Percentiles rank a stretch among this genome's conserved stretches.
These are phyloP conservation scores for Gambusia yucatana DNA, from an alignment of 2,797 vertebrate genomes.

Conservation along the genomic window DNA sequence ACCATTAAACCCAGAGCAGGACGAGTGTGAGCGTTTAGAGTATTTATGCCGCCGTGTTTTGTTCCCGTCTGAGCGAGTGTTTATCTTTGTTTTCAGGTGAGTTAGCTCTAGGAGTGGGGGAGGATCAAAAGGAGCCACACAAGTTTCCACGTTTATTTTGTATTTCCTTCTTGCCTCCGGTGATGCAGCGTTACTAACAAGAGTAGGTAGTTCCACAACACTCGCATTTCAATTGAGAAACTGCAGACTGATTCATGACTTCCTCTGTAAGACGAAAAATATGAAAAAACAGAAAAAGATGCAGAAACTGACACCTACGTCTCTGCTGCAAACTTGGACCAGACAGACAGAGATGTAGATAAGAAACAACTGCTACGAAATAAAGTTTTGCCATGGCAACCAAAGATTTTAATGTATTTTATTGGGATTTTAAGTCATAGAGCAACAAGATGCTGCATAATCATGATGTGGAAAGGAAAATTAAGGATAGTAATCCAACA, in stretches of 20 bases:
- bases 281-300: neutral
- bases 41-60: slow-evolving; percentile 25
- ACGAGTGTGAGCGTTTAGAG: slow-evolving; percentile 17
- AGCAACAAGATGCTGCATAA: neutral
- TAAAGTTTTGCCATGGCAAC: neutral
- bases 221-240: neutral
- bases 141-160: slow-evolving; percentile 42
- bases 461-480: neutral
- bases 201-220: neutral
- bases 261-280: neutral
- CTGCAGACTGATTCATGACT: neutral
- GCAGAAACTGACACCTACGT: neutral
- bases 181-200: slow-evolving; percentile 5
- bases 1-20: slow-evolving; percentile 34
- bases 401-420: neutral
- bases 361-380: neutral
- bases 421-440: neutral
- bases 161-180: slow-evolving; percentile 33
- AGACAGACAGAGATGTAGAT: neutral
- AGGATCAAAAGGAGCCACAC: slow-evolving; percentile 46
- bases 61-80: slow-evolving; percentile 27
- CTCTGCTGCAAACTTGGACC: neutral
- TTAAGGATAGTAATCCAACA: neutral
- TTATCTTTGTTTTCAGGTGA: slow-evolving; percentile 49
- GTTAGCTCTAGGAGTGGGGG: slow-evolving; percentile 45